Evolutionary conservation across 37 sponge, comb jelly and placozoan species (phyloP).

Genomic region (Aphrocallistes beatrix): DNA sequence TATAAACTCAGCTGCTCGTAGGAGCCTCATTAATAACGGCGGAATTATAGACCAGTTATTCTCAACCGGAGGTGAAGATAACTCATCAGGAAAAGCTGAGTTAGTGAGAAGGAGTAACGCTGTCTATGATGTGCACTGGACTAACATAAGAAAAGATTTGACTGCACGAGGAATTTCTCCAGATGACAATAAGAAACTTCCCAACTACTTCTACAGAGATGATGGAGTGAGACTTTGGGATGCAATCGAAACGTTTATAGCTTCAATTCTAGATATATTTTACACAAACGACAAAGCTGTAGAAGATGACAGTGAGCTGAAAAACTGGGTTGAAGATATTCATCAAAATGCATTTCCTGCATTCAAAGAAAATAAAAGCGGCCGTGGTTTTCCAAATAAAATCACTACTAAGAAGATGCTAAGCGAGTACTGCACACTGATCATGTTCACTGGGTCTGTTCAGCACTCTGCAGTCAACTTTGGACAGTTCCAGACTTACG

Average conservation of each 20-base stretch:
- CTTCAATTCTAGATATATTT: no score
- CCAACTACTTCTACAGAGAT: slow-evolving; percentile 63
- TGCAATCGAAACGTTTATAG: slow-evolving; percentile 29
- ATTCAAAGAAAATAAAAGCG: no score
- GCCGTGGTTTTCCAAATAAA: no score
- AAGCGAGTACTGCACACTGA: no score
- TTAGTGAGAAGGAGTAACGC: not conserved
- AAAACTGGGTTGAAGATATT: no score
- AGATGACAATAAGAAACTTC: slow-evolving; percentile 32
- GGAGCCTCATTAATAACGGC: slow-evolving; percentile 22
- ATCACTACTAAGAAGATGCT: no score
- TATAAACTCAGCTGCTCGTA: slow-evolving; percentile 34
- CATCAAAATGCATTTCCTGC: no score
- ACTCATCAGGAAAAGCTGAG: not conserved
- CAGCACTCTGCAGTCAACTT: no score
- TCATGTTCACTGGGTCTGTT: no score
- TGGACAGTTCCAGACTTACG: no score
- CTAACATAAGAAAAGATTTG: slow-evolving; percentile 15
- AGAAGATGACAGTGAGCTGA: no score
- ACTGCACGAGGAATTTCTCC: slow-evolving; percentile 44
- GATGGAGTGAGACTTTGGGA: slow-evolving; percentile 47
- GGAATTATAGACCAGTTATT: slow-evolving; percentile 32
- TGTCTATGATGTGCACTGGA: slow-evolving; percentile 15
- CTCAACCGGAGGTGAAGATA: slow-evolving; percentile 36
- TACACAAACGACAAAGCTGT: no score